phyloP scores from a whole-genome alignment of 2,888 invertebrate species.

The Drosophila tanythrix region DNA sequence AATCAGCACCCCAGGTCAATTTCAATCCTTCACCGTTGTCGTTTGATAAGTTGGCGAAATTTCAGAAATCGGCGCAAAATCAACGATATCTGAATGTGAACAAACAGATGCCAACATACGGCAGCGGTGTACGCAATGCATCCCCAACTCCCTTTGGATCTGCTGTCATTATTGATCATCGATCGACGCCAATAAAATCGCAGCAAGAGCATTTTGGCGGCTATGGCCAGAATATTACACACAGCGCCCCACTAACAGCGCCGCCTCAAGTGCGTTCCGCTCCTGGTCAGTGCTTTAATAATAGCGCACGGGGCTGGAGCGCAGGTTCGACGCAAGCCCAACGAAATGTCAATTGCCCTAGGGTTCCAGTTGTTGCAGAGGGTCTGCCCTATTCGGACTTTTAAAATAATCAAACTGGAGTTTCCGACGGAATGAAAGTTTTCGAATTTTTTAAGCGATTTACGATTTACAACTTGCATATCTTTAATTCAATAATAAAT shows the following conservation, averaged over 20 bases:
- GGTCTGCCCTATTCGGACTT: slow-evolving; percentile 77
- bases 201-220: slow-evolving; percentile 9
- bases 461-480: slow-evolving; percentile 53
- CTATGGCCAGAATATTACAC: slow-evolving; percentile 13
- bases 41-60: slow-evolving; percentile 82
- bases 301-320: slow-evolving; percentile 93
- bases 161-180: slow-evolving; percentile 17
- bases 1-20: slow-evolving; percentile 61
- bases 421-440: neutral
- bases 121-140: slow-evolving; percentile 64
- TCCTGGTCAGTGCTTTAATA: slow-evolving; percentile 89
- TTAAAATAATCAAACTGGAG: slow-evolving; percentile 33
- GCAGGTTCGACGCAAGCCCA: slow-evolving; percentile 13
- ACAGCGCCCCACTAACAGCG: neutral
- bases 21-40: slow-evolving; percentile 83
- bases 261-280: slow-evolving; percentile 13
- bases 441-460: slow-evolving; percentile 16
- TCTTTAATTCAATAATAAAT: slow-evolving; percentile 4
- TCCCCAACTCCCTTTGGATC: slow-evolving; percentile 74
- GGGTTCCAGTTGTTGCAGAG: slow-evolving; percentile 24
- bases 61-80: slow-evolving; percentile 62
- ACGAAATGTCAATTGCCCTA: slow-evolving; percentile 12
- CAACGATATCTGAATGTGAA: slow-evolving; percentile 32
- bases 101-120: slow-evolving; percentile 10
- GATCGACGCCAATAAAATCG: slow-evolving; percentile 25